Evolutionary conservation across 2,113 vertebrate species (phyloP).

Genomic region (Sigmodon hispidus): DNA sequence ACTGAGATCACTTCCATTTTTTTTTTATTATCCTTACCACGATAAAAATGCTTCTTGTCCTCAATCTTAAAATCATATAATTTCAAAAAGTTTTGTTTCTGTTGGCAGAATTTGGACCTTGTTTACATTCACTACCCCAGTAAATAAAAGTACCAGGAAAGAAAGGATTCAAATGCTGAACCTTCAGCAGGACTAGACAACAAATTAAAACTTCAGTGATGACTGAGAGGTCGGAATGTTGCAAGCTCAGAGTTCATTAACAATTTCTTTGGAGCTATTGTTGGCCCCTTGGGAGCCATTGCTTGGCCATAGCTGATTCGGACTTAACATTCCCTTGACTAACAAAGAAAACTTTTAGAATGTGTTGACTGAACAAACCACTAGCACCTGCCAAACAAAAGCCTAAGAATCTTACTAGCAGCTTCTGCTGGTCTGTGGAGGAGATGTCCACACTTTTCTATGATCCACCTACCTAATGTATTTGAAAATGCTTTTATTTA

Average conservation of each 20-base stretch:
- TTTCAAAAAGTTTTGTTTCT: not conserved
- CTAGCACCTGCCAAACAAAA: not conserved
- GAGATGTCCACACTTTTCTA: not conserved
- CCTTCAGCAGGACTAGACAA: no score
- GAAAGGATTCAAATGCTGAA: not conserved
- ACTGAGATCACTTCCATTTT: not conserved
- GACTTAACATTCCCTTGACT: not conserved
- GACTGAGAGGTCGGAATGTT: not conserved
- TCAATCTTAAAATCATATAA: not conserved
- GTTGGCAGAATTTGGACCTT: not conserved
- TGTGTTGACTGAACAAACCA: not conserved
- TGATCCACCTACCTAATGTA: not conserved
- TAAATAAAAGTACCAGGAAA: not conserved
- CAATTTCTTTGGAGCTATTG: not conserved
- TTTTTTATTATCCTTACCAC: not conserved
- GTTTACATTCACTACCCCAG: not conserved
- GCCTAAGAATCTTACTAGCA: not conserved
- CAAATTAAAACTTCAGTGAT: not conserved
- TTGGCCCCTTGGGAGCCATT: not conserved
- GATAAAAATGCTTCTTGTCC: not conserved
- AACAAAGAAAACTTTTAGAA: not conserved
- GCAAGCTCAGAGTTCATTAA: not conserved
- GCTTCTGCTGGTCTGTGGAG: no score
- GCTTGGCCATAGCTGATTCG: not conserved
- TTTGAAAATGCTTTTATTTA: not conserved